Conservation (phyloP, 1,140 invertebrate species). For the Polypedilum pembai region DNA sequence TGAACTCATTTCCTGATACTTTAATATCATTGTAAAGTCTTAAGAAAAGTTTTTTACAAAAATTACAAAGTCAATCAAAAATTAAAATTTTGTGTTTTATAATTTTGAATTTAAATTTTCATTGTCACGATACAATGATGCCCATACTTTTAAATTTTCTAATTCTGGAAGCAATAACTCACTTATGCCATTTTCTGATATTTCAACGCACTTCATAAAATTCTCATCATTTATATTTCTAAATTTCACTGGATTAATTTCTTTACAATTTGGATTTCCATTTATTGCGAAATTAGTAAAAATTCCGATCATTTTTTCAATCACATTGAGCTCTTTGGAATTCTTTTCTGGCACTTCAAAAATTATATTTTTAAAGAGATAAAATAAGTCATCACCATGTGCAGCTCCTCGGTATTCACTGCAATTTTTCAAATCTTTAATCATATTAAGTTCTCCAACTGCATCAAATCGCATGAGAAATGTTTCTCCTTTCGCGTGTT, state of each 20-base stretch:
- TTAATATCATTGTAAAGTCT: too few relatives aligned
- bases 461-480: slow-evolving; percentile 46
- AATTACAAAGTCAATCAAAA: too few relatives aligned
- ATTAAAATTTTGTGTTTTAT: too few relatives aligned
- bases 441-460: slow-evolving; percentile 41
- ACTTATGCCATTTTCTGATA: slow-evolving; percentile 37
- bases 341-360: slow-evolving; percentile 39
- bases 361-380: slow-evolving; percentile 50
- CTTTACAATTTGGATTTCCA: slow-evolving; percentile 40
- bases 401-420: slow-evolving; percentile 44
- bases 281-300: slow-evolving; percentile 45
- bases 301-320: slow-evolving; percentile 45
- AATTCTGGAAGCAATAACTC: slow-evolving; percentile 41
- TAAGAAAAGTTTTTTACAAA: too few relatives aligned
- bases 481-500: slow-evolving; percentile 39
- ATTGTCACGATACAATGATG: slow-evolving; percentile 37
- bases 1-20: too few relatives aligned
- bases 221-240: slow-evolving; percentile 35
- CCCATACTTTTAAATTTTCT: slow-evolving; percentile 44
- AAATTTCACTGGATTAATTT: slow-evolving; percentile 37
- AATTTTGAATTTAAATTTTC: not conserved
- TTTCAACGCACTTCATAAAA: slow-evolving; percentile 42
- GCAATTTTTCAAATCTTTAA: slow-evolving; percentile 31
- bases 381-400: slow-evolving; percentile 58
- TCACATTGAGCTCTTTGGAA: slow-evolving; percentile 38